Evolutionary conservation across 2,797 vertebrate genomes (phyloP).

Genomic region (Melanogrammus aeglefinus): DNA sequence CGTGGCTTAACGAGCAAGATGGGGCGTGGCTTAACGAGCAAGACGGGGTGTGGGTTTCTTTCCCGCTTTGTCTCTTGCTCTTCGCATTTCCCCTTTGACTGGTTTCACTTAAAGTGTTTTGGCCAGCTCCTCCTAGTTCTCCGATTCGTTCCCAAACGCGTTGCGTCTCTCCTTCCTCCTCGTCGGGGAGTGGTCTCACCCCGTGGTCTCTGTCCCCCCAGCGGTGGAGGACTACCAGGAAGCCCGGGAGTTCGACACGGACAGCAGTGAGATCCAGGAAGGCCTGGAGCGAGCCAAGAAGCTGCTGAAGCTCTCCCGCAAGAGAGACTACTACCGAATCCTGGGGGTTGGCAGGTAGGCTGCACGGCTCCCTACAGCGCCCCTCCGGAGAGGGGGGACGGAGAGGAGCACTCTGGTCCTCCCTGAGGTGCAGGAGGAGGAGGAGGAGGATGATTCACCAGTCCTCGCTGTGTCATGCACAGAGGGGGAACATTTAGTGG

Average conservation of each 20-base stretch:
- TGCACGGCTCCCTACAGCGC: not conserved
- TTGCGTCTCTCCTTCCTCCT: not conserved
- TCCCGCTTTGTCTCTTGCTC: no score
- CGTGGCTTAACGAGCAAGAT: no score
- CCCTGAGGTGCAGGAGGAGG: not conserved
- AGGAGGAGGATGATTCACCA: no score
- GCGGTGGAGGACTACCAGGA: slow-evolving; percentile 83
- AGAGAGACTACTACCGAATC: slow-evolving; percentile 86
- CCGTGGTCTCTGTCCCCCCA: slow-evolving; percentile 29
- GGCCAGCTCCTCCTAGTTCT: no score
- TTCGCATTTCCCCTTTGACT: not conserved
- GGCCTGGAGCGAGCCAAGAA: slow-evolving; percentile 81
- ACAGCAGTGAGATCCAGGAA: slow-evolving; percentile 75
- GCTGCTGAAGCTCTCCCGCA: slow-evolving; percentile 79
- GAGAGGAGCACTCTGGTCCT: not conserved
- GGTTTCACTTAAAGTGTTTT: no score
- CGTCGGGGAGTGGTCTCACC: no score
- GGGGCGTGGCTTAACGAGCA: no score
- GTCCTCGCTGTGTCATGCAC: no score
- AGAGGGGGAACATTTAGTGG: not conserved
- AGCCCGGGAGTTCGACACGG: slow-evolving; percentile 77
- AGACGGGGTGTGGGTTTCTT: no score
- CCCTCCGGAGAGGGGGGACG: no score
- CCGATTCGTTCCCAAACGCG: not conserved
- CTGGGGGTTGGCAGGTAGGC: slow-evolving; percentile 78